phyloP scores from a whole-genome alignment of 1,140 invertebrate species.

The Drosophila bocqueti region DNA sequence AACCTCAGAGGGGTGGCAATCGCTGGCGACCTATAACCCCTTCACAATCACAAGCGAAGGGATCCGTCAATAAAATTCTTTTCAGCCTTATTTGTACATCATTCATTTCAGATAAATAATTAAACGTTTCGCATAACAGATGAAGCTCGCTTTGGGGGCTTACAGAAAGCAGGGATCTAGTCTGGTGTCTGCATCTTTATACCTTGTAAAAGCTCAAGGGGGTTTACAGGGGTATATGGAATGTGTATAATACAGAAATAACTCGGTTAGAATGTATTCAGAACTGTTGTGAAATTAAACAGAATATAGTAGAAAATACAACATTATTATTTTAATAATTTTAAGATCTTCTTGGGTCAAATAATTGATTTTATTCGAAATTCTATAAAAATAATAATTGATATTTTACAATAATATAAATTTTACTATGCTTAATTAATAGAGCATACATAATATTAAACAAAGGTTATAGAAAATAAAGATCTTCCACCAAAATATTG shows the following conservation, averaged over 20 bases:
- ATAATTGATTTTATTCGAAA: background rate
- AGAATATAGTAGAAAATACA: background rate
- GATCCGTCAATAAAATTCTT: slow-evolving; percentile 47
- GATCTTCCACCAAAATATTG: too few species aligned
- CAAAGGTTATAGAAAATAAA: too few species aligned
- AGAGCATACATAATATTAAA: background rate
- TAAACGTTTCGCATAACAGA: slow-evolving; percentile 83
- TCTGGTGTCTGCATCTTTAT: slow-evolving; percentile 45
- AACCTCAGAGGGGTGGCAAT: slow-evolving; percentile 51
- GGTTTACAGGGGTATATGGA: background rate
- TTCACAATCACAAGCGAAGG: background rate
- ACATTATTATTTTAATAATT: background rate
- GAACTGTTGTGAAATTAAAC: background rate
- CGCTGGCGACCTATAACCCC: slow-evolving; percentile 10
- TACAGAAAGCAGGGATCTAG: slow-evolving; percentile 58
- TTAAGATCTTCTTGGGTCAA: background rate
- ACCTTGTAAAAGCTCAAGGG: background rate
- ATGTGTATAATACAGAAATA: background rate
- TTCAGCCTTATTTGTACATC: slow-evolving; percentile 33
- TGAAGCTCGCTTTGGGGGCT: slow-evolving; percentile 82
- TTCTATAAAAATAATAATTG: background rate
- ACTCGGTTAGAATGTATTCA: background rate
- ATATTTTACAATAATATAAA: background rate
- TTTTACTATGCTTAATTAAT: background rate
- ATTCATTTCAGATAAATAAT: slow-evolving; percentile 83